phyloP scores from a whole-genome alignment of 2,797 vertebrate species.

The Rhabdomys pumilio region DNA sequence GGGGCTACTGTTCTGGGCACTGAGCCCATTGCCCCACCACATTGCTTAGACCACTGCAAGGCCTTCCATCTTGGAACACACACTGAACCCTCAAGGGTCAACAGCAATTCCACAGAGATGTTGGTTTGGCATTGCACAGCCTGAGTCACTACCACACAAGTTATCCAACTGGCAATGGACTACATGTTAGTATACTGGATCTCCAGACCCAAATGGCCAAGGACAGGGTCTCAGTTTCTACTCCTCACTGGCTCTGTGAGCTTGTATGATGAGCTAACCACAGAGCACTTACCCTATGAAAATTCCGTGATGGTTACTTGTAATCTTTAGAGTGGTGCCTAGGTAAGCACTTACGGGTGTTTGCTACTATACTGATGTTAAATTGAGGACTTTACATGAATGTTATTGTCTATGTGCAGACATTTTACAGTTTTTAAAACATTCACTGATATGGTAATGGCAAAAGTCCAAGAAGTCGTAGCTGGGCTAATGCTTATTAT shows the following conservation, averaged over 20 bases:
- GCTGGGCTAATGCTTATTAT: background rate
- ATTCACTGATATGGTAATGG: background rate
- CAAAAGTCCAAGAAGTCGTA: slow-evolving; percentile 44
- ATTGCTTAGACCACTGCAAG: background rate
- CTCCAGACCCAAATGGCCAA: background rate
- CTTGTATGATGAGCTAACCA: background rate
- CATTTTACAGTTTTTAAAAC: background rate
- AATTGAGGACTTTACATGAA: background rate
- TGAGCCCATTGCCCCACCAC: background rate
- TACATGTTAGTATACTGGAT: background rate
- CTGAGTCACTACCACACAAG: background rate
- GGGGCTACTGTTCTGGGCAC: background rate
- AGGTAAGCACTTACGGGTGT: background rate
- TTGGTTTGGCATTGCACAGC: background rate
- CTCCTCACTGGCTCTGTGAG: background rate
- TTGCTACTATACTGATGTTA: background rate
- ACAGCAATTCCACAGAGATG: background rate
- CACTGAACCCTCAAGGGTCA: background rate
- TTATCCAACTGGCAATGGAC: background rate
- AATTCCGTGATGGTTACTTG: background rate
- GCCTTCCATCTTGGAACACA: background rate
- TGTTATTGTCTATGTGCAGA: background rate
- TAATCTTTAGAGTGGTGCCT: background rate
- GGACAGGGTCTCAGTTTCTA: background rate
- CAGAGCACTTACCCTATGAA: background rate